Base-by-base conservation (phyloP, 2,797 vertebrate species). In the Pelochelys cantorii region DNA sequence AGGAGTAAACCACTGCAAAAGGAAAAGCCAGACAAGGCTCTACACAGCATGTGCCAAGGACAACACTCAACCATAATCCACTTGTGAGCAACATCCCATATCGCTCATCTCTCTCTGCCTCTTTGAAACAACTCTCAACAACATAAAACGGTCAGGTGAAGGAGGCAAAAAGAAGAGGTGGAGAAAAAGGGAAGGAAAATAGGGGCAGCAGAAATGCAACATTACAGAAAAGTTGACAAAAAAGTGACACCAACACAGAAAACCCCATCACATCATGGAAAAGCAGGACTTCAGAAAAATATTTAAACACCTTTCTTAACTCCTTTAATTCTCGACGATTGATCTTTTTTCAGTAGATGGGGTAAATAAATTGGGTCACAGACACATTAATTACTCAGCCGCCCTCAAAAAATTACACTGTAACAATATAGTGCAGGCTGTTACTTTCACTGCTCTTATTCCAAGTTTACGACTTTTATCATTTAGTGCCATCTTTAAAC, bases 211-310 rank as follows among this genome's bases (percentile, higher is more conserved):
- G 29, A 83, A 37, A 84, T 48, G 18, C 1, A 79, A 42, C 68
- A 48, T 5, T 48, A 34, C 85, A 78, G 90, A 2, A n/a, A 20
- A 68, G 31, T 15, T 84, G 60, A 9, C 48, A 81, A 55, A 81
- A 55, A 4, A 3, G 53, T 79, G 74, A 81, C 48, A 79, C 0
- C n/a, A 8, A 0, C 37, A 42, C 13, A 42, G 71, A 42, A 75
- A 75, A 75, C 25, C 11, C 71, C 22, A 7, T 48, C 42, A 13
- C 5, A 55, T 7, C 15, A 4, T 68, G n/a, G 9, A 37, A 23
- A 3, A 48, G 42, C 42, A 48, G 62, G 10, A 3, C 79, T 74
- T 56, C 59, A 10, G 25, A 88, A 88, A 79, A 11, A 82, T 11
- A 80, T 37, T 78, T 79, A 4, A 77, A 60, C 17, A 77, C 14